Evolutionary conservation across 2,113 vertebrate genomes (phyloP), one percentile per base, ranked within the genome.

Genomic region (Macaca mulatta): DNA sequence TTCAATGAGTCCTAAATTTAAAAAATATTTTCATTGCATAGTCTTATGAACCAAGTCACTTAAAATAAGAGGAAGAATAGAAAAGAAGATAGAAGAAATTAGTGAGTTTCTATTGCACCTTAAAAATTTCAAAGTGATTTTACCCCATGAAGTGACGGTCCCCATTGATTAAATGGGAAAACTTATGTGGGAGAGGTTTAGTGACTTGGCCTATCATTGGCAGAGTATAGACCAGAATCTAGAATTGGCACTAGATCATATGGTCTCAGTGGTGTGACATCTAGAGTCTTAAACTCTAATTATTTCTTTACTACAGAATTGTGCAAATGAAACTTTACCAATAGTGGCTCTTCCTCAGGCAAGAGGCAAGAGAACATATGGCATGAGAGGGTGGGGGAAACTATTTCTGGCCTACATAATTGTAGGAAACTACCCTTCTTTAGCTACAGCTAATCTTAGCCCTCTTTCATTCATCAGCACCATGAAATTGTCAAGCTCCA

Each of bases 21-120:
- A 94, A 91, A 91, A 91, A 59, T 75, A 80, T 79, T 93, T 96
- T 93, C 22, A 81, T 90, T 92, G 22, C 48, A 92, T 35, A 52
- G 23, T 87, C 27, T 61, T 93, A 82, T 83, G 8, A 90, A 93
- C 17, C 11, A 91, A 45, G 12, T 95, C 11, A 83, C 17, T 48
- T 90, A 72, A 72, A 89, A 82, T 43, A 12, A 87, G 64, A 30
- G 27, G 77, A 4, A 72, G 9, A 32, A 93, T 14, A 95, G 40
- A 89, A 50, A 61, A 90, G 40, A 87, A 87, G 59, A 16, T 87
- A 55, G 0, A 88, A 40, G 40, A 90, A 70, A 90, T 32, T 89
- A 57, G 55, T 72, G 35, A 81, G 59, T 70, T 93, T 85, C 74
- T 93, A 79, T 27, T 64, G 32, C 5, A 59, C 17, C 45, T 95